Evolutionary conservation across 30 jellyfish, hydroid and myxozoan genomes (phyloP).

Genomic region (Chironex yamaguchii): DNA sequence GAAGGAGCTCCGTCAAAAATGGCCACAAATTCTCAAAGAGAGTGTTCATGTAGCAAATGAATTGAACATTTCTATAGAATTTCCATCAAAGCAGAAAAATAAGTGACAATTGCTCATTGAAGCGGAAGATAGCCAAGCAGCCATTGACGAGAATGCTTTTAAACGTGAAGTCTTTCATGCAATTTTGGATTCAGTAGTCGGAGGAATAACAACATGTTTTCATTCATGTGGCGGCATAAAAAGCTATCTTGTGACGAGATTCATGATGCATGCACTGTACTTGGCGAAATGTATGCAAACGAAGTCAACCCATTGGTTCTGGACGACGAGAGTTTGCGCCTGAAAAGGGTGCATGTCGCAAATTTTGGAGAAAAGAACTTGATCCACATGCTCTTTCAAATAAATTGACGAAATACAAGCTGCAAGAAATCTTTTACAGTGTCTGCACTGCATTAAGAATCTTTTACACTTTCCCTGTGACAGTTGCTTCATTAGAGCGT

Average conservation of each 20-base stretch:
- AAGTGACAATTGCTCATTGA: constrained; percentile 37
- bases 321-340: constrained; percentile 50
- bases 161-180: constrained; percentile 49
- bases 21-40: constrained; percentile 55
- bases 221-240: constrained; percentile 51
- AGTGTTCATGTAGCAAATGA: constrained; percentile 59
- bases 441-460: constrained; percentile 65
- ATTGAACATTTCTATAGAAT: constrained; percentile 41
- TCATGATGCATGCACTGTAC: constrained; percentile 47
- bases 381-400: constrained; percentile 55
- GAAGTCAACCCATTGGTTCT: constrained; percentile 61
- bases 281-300: constrained; percentile 15
- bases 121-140: constrained; percentile 46
- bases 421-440: constrained; percentile 59
- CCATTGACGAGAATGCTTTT: constrained; percentile 43
- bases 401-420: constrained; percentile 20
- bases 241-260: constrained; percentile 21
- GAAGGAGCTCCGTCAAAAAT: constrained; percentile 41
- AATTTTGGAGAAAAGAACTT: constrained; percentile 52
- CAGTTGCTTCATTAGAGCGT: constrained; percentile 78
- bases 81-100: constrained; percentile 37
- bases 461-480: constrained; percentile 68
- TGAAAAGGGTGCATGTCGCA: constrained; percentile 54
- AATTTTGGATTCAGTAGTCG: constrained; percentile 52
- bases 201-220: constrained; percentile 61